Base-by-base conservation (phyloP, 2,888 invertebrate genomes). In the Synergus laeviventris region DNA sequence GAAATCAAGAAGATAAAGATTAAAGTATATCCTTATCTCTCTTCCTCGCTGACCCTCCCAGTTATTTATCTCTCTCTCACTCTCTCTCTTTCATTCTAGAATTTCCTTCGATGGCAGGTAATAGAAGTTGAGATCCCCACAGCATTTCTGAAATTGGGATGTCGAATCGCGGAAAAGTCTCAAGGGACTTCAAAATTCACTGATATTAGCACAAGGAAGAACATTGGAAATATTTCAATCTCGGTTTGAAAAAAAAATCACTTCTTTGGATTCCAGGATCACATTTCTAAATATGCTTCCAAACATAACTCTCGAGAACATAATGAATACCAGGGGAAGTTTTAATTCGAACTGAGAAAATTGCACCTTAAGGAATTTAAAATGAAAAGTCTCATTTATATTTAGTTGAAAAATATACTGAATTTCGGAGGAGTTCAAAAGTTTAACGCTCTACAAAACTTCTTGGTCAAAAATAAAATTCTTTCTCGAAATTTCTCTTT, bases 1-100 rank as follows among this genome's bases (percentile, higher is more conserved):
- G 76, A 74, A 74, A 79, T 80, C 79, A 70, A 45, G 49, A 70
- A 70, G 70, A 70, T 70, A 70, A 70, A 70, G 70, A 70, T 70
- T 70, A 49, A 70, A 70, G 70, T 70, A 70, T 70, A 70, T 70
- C 70, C 24, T 14, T 38, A 49, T 24, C 49, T 49, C 42, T 70
- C 49, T 70, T 49, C 11, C 45, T 31, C 36, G 4, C 2, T 31
- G n/a, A 49, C n/a, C n/a, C 24, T n/a, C 18, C 4, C n/a, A 24
- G 70, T 49, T 49, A 70, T 70, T 70, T 18, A 70, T 31, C 16
- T 49, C 42, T 66, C n/a, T 11, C 7, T 11, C 39, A 11, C 2
- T 39, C 8, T 66, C 42, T 66, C 21, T 49, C 49, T 70, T 70
- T 70, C 21, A 70, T 70, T 66, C 18, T 49, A 11, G 49, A 70